Base-by-base conservation (phyloP, 2,113 vertebrate species). In the Dunckerocampus dactyliophorus region DNA sequence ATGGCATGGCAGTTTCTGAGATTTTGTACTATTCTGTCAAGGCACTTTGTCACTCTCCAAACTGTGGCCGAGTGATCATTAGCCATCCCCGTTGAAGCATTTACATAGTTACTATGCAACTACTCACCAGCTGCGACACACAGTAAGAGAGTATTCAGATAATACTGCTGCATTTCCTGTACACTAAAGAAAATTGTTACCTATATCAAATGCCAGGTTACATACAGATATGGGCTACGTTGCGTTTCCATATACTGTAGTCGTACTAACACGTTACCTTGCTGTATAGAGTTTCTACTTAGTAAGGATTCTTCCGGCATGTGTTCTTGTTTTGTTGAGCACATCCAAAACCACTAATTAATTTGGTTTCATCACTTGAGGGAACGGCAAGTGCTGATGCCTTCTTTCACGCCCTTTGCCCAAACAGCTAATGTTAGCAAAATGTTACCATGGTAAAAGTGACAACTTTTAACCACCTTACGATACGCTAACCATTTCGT, bases 371-470 rank as follows among this genome's bases (percentile, higher is more conserved):
- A 8, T 3, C 50, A 75, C 65, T 21, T 12, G 74, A 74, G 31
- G 78, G 74, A 46, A 12, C 66, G 63, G 28, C 63, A 47, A 12
- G 60, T 7, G 56, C 14, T 17, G 72, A 65, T 81, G 82, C 77
- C 81, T 77, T 67, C 63, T 67, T 68, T 81, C 81, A 87, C 86
- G 84, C 86, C 84, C 86, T 85, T 81, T 82, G 80, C 82, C 84
- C 79, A 68, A 63, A 63, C 51, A 75, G 84, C 86, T 83, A 88
- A 71, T 53, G 69, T 71, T 83, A 83, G 85, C 85, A 48, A 63
- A 60, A 34, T 47, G 69, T 68, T 49, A 37, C 43, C 21, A 47
- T 67, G 61, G 39, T 75, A 78, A 13, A 51, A 17, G 1, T 43
- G 11, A 21, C 67, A 7, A n/a, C 42, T 46, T 21, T 21, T 50